A percentile compares a stretch with the other conserved stretches of the same genome.
Conservation (phyloP, 2,888 invertebrate genomes). For the Leucoptera coffeella region DNA sequence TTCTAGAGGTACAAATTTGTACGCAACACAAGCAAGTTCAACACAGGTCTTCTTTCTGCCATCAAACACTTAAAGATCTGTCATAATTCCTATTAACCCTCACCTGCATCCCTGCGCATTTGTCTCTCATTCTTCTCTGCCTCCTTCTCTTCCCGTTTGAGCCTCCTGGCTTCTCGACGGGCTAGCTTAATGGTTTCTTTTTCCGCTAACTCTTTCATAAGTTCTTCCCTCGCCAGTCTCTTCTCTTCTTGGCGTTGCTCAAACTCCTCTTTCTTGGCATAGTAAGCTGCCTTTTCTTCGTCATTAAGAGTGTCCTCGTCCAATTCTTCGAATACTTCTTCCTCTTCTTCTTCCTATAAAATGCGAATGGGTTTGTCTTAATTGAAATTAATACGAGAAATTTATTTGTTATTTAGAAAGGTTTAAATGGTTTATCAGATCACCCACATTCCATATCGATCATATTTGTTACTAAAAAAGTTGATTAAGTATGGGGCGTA, state of each 20-base stretch:
- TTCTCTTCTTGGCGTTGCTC: constrained; percentile 16
- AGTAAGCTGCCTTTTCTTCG: constrained; percentile 27
- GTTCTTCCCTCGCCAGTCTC: constrained; percentile 11
- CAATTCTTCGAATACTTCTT: constrained; percentile 37
- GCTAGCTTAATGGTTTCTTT: constrained; percentile 26
- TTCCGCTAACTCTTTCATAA: constrained; percentile 16
- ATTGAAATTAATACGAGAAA: too few species aligned
- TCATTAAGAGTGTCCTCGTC: constrained; percentile 33
- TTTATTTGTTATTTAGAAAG: too few species aligned
- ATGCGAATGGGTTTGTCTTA: too few species aligned
- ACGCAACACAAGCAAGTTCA: too few species aligned
- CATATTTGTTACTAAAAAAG: too few species aligned
- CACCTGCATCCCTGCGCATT: constrained; percentile 22
- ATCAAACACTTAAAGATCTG: too few species aligned
- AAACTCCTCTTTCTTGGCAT: constrained; percentile 10
- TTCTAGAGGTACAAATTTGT: too few species aligned
- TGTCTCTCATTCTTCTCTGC: constrained; percentile 21
- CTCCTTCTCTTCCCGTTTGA: constrained; percentile 24
- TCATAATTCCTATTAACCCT: too few species aligned
- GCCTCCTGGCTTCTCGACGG: constrained; percentile 20
- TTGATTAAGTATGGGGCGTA: too few species aligned
- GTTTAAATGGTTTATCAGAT: too few species aligned
- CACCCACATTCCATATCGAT: too few species aligned
- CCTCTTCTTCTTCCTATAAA: too few species aligned
- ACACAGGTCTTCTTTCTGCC: background rate